Evolutionary conservation across 2,888 invertebrate genomes (phyloP).

Genomic region (Plagodis pulveraria): DNA sequence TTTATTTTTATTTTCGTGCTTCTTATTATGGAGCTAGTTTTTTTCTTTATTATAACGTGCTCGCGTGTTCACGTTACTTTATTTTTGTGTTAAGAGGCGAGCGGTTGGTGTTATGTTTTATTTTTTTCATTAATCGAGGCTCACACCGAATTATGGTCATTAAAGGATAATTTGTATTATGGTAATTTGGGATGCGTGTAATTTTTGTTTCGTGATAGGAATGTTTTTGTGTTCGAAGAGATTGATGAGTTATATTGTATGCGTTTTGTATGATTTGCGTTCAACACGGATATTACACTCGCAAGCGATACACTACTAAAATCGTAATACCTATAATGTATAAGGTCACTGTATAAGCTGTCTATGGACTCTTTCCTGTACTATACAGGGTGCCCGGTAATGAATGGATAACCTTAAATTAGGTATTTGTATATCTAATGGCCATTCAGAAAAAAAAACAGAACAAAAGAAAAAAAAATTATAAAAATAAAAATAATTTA

Average conservation of each 20-base stretch:
- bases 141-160: slow-evolving; percentile 84
- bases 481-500: too few species aligned
- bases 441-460: too few species aligned
- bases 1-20: slow-evolving; percentile 84
- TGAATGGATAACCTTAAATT: too few species aligned
- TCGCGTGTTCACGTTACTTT: slow-evolving; percentile 81
- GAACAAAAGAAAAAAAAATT: too few species aligned
- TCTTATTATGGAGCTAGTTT: slow-evolving; percentile 83
- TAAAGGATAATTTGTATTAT: slow-evolving; percentile 85
- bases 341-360: slow-evolving; percentile 1
- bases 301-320: too few species aligned
- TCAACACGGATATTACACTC: slow-evolving; percentile 9
- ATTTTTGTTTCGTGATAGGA: slow-evolving; percentile 82
- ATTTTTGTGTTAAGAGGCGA: slow-evolving; percentile 84
- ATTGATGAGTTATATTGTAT: slow-evolving; percentile 66
- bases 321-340: too few species aligned
- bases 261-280: slow-evolving; percentile 48
- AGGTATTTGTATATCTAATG: too few species aligned
- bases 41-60: slow-evolving; percentile 79
- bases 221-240: slow-evolving; percentile 67
- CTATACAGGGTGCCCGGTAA: too few species aligned
- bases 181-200: slow-evolving; percentile 83
- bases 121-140: slow-evolving; percentile 75
- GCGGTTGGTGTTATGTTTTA: slow-evolving; percentile 63
- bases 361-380: slow-evolving; percentile 15